Evolutionary conservation across 2,797 vertebrate species (phyloP), one percentile per base, ranked within the genome.

Genomic region (Fratercula arctica): DNA sequence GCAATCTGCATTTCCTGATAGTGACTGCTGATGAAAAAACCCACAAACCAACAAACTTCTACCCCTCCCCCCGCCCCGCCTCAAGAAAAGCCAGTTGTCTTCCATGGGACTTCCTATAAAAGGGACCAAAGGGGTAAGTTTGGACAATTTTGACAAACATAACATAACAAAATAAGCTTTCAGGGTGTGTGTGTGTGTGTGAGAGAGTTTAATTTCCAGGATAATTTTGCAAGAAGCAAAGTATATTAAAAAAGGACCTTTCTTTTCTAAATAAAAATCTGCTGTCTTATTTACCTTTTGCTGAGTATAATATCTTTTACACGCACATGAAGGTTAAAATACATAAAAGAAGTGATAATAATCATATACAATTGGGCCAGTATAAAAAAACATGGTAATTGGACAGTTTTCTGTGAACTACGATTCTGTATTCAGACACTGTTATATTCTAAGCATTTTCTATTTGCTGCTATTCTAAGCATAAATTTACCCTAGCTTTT

Each of bases 301-400:
- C 6, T 3, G 10, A 73, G 14, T 57, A 78, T 28, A 68, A 1
- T 35, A 41, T 25, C 14, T 92, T 88, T 64, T 46, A 59, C 16
- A 46, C 3, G 29, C 11, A 66, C 7, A 57, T 54, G 64, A 81
- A 74, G 13, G 26, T 74, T 51, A 57, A 94, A 93, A 69, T 28
- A 70, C 14, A 74, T 57, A 39, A 29, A 76, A 69, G 15, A 20
- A 88, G 16, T 6, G 0, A 72, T 84, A 85, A 77, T 48, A 85
- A 77, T 48, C 0, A 1, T 1, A 39, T 31, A 66, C 20, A 69
- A 54, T 1, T 46, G 3, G 18, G 16, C 14, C 24, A 74, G 16
- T 37, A 10, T 39, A 64, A 78, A 88, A 73, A 21, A 2, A 2
- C 35, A 50, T 0, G 0, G 29, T n/a, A 75, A 69, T 61, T 46